Evolutionary conservation across 2,797 vertebrate genomes (phyloP), one percentile per base, ranked within the genome.

Genomic region (Zenarchopterus dispar): DNA sequence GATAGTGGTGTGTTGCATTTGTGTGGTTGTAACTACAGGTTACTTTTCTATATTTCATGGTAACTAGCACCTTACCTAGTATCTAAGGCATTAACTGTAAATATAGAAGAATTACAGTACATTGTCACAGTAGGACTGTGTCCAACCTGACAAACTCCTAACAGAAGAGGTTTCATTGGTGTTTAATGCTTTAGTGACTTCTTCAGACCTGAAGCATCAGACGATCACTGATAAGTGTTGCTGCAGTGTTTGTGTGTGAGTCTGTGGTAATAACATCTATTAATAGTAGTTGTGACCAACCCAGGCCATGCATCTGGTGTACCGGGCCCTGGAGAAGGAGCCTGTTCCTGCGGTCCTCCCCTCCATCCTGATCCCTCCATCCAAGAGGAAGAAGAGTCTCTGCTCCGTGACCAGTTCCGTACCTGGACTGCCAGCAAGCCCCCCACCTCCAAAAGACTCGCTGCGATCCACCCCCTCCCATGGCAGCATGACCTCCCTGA

Each of bases 251-350:
- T 16, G 24, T 49, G 9, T 24, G 16, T 43, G 22, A n/a, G 22
- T 22, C 3, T 17, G 2, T 18, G 21, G 16, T 52, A 11, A 4
- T 6, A 39, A 47, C 42, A 56, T 33, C 31, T 21, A 31, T 54
- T 69, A 16, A 77, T 31, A 45, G 17, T 33, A 45, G 18, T 11
- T 15, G 5, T 70, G 18, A 73, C 7, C 24, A 60, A 13, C 19
- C 8, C 77, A 99, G 98, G 98, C 97, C 41, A 99, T 99, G 98
- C 97, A 99, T 85, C 92, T 99, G 88, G 98, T 99, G 68, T 99
- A 99, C 86, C 94, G 97, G 9, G 97, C 97, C 52, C 91, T 99
- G 41, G 98, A 99, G 89, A 99, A 99, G 82, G 98, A 99, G 84
- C 96, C 97, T 0, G 97, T 99, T 51, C 97, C 97, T 44, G 90